Conservation (phyloP, 1,140 invertebrate species). For the Ectropis grisescens region DNA sequence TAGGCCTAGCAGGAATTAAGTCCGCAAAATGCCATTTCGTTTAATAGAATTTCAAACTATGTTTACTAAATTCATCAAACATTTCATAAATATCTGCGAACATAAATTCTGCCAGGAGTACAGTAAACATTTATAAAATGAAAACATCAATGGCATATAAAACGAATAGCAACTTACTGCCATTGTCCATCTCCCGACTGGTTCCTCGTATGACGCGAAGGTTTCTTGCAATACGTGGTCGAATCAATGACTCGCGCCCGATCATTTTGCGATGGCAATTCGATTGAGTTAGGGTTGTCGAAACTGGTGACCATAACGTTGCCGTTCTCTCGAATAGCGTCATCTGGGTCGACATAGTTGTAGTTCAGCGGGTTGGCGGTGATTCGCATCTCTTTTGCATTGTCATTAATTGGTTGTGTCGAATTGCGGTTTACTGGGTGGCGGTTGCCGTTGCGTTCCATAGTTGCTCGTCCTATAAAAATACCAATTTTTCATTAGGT, state of each 20-base stretch:
- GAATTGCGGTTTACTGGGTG: conserved; percentile 58
- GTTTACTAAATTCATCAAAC: too few relatives aligned
- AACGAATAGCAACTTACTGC: conserved; percentile 67
- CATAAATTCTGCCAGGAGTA: too few relatives aligned
- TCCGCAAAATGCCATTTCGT: too few relatives aligned
- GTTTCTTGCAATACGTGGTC: conserved; percentile 80
- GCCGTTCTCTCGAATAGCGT: conserved; percentile 69
- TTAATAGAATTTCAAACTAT: too few relatives aligned
- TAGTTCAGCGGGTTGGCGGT: conserved; percentile 82
- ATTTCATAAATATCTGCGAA: too few relatives aligned
- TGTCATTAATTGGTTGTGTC: conserved; percentile 34
- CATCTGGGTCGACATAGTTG: conserved; percentile 76
- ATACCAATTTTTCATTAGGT: too few relatives aligned
- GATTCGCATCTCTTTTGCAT: conserved; percentile 75
- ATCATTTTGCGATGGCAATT: conserved; percentile 71
- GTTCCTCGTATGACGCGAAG: conserved; percentile 44
- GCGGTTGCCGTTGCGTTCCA: conserved; percentile 77
- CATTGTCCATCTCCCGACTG: conserved; percentile 63
- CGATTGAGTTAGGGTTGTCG: conserved; percentile 81
- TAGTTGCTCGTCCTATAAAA: conserved; percentile 80
- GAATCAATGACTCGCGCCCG: conserved; percentile 72
- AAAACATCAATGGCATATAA: too few relatives aligned
- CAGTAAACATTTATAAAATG: too few relatives aligned
- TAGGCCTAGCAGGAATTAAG: too few relatives aligned
- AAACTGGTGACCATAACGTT: conserved; percentile 75